Evolutionary conservation across 2,113 vertebrate genomes (phyloP), one percentile per base, ranked within the genome.

Genomic region (Micronycteris hirsuta): DNA sequence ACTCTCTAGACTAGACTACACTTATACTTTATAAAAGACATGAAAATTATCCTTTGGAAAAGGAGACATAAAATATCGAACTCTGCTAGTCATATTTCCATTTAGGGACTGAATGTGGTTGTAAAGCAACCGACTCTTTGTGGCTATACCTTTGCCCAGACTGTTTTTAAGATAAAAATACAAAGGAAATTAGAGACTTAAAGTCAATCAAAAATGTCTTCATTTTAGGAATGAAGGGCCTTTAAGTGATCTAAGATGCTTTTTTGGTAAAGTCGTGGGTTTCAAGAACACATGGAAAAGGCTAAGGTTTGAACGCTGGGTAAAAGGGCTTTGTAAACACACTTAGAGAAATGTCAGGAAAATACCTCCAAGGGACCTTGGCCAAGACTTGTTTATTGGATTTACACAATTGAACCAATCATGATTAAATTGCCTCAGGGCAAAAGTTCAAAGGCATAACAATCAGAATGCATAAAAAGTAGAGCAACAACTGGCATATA

Each of bases 331-430:
- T 91, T 94, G 73, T 96, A 97, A 97, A 97, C 91, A 96, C 54
- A 94, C 85, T 88, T 86, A 95, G 83, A 85, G 58, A 95, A 96
- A 97, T 78, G 94, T 93, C 94, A 94, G 89, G 58, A 83, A 86
- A 93, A 96, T 93, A 93, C 93, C 73, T 83, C 93, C 86, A n/a
- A 86, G 94, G 93, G 86, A 84, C 63, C 56, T 89, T 3, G 16
- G 78, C 93, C 63, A 95, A 95, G 96, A 94, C 97, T 97, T 97
- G 94, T 97, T 96, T 97, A 97, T 95, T 96, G 97, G 94, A 97
- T 97, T 97, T 97, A 91, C 94, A 97, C 97, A 96, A 95, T 97
- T 96, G 93, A 97, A 96, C 96, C 95, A 96, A 96, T 97, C 97
- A 95, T 94, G 97, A 97, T 96, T 96, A 96, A 96, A 96, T 52